Evolutionary conservation across 23 tunicate genomes (phyloP).

Genomic region (Styela plicata): DNA sequence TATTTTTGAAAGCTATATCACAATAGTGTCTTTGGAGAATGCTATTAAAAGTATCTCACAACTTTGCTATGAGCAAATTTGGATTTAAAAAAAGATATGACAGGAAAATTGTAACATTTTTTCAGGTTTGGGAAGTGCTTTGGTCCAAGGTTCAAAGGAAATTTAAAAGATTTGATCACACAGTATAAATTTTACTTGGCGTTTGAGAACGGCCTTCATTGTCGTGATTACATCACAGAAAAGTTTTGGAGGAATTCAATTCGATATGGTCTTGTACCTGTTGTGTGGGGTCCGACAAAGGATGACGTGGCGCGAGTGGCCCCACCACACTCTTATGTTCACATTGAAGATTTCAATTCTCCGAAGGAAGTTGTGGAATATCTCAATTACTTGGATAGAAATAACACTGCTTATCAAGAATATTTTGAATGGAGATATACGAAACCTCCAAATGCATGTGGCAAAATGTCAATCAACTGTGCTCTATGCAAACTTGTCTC

Average conservation of each 20-base stretch:
- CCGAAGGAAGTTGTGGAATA: conserved; percentile 34
- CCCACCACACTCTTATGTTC: conserved; percentile 56
- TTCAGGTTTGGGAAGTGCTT: background rate
- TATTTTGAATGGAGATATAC: conserved; percentile 31
- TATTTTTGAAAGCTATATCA: no score
- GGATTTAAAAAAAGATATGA: no score
- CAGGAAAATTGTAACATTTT: no score
- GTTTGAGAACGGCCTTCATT: conserved; percentile 44
- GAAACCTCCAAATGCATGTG: background rate
- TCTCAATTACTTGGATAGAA: conserved; percentile 29
- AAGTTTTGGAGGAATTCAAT: conserved; percentile 52
- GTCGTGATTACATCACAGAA: conserved; percentile 56
- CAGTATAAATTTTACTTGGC: conserved; percentile 46
- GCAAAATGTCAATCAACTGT: background rate
- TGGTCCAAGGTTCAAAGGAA: background rate
- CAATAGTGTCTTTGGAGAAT: no score
- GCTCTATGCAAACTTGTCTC: background rate
- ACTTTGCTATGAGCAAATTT: no score
- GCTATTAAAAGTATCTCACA: no score
- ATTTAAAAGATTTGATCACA: background rate
- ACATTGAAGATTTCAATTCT: conserved; percentile 44
- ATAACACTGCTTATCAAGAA: conserved; percentile 32
- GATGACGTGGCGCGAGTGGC: conserved; percentile 36
- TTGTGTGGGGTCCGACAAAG: conserved; percentile 62
- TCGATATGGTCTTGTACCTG: conserved; percentile 40